Conservation (phyloP, 2,797 vertebrate species). For the Sciaenops ocellatus region DNA sequence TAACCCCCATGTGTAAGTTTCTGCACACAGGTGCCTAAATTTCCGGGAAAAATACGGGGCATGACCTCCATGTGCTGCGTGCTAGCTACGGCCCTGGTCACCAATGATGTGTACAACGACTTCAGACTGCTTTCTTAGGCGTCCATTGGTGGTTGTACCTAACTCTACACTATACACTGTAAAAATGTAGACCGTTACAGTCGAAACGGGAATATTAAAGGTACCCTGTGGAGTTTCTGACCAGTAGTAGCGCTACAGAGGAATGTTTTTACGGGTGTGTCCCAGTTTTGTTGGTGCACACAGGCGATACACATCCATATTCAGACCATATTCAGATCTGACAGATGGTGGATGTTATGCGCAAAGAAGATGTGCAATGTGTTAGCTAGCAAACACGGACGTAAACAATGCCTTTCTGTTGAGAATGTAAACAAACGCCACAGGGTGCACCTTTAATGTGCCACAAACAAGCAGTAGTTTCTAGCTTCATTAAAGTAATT, state of each 20-base stretch:
- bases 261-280: not conserved
- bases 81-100: too few relatives aligned
- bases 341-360: not conserved
- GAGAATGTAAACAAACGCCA: not conserved
- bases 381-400: constrained; percentile 1
- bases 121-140: not conserved
- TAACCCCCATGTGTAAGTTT: not conserved
- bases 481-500: not conserved
- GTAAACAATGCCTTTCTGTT: constrained; percentile 14
- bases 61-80: too few relatives aligned
- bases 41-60: too few relatives aligned
- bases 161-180: too few relatives aligned
- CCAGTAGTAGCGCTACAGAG: not conserved
- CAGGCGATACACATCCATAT: not conserved
- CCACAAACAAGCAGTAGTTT: not conserved
- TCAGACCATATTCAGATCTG: not conserved
- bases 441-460: not conserved
- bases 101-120: accelerated
- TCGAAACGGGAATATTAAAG: not conserved
- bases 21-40: too few relatives aligned
- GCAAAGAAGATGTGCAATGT: not conserved
- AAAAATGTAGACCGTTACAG: not conserved
- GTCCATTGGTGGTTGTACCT: not conserved
- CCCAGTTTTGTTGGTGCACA: not conserved
- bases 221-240: not conserved